Evolutionary conservation across 2,888 invertebrate genomes (phyloP).

Genomic region (Carcina quercana): DNA sequence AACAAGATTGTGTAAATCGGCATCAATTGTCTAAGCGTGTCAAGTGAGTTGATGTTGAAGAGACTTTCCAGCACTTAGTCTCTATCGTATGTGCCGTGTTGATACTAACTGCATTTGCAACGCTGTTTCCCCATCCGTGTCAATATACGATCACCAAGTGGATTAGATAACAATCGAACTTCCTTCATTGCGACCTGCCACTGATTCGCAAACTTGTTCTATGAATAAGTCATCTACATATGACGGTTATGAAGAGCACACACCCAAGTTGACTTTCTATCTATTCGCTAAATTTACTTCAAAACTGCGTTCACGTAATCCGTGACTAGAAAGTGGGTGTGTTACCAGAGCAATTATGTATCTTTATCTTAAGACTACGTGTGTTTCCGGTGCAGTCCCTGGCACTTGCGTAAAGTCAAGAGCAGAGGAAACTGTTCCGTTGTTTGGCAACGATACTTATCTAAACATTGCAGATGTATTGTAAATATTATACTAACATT

Average conservation of each 20-base stretch:
- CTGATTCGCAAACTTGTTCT: constrained; percentile 31
- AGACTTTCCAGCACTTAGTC: too few species aligned
- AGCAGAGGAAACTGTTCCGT: too few species aligned
- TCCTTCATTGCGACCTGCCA: constrained; percentile 36
- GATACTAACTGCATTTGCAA: constrained; percentile 5
- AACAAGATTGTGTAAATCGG: too few species aligned
- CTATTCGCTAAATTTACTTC: constrained; percentile 39
- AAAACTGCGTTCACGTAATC: constrained; percentile 48
- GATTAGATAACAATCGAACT: constrained; percentile 44
- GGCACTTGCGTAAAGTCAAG: not conserved
- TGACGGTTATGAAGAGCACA: constrained; percentile 36
- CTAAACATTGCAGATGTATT: too few species aligned
- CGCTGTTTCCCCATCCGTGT: constrained; percentile 32
- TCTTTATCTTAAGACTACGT: constrained; percentile 6
- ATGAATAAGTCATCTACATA: too few species aligned
- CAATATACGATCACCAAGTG: constrained; percentile 29
- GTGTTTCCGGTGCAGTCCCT: not conserved
- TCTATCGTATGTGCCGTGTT: too few species aligned
- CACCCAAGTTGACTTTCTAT: constrained; percentile 52
- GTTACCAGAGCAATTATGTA: constrained; percentile 26
- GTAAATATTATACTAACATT: too few species aligned
- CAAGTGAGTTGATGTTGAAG: too few species aligned
- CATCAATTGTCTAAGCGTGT: too few species aligned
- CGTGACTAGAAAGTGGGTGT: constrained; percentile 50
- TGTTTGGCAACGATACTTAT: too few species aligned